Conservation (phyloP, 1,140 invertebrate species). For the Leptinotarsa lineolata region DNA sequence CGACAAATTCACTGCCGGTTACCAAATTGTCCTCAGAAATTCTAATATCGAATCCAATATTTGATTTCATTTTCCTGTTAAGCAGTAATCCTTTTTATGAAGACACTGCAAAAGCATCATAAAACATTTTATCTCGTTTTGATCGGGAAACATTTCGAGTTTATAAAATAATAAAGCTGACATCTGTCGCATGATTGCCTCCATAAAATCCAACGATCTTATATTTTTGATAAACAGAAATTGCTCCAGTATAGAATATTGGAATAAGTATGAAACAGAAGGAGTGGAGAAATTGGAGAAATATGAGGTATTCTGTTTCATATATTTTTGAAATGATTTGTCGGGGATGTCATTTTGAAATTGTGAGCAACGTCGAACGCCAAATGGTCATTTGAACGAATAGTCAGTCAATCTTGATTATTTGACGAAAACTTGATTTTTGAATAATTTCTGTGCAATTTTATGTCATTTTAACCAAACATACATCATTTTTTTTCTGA, state of each 20-base stretch:
- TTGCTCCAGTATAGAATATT: background rate
- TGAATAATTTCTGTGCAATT: no score
- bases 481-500: no score
- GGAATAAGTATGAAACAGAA: background rate
- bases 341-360: no score
- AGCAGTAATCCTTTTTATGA: conserved; percentile 6
- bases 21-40: background rate
- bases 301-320: no score
- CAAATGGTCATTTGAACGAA: no score
- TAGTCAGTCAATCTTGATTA: no score
- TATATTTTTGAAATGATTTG: no score
- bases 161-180: conserved; percentile 9
- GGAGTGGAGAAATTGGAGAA: no score
- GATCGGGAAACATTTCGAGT: background rate
- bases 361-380: no score
- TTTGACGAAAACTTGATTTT: no score
- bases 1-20: no score
- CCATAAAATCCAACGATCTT: background rate
- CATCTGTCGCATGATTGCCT: conserved; percentile 1
- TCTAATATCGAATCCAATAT: background rate
- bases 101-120: background rate
- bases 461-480: no score
- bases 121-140: conserved; percentile 2
- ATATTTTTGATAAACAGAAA: background rate
- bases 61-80: background rate